Percentiles rank a stretch among this genome's conserved stretches.
These are phyloP conservation scores for Herminia tarsipennalis DNA, from an alignment of 2,888 invertebrate species.

Conservation along the genomic window DNA sequence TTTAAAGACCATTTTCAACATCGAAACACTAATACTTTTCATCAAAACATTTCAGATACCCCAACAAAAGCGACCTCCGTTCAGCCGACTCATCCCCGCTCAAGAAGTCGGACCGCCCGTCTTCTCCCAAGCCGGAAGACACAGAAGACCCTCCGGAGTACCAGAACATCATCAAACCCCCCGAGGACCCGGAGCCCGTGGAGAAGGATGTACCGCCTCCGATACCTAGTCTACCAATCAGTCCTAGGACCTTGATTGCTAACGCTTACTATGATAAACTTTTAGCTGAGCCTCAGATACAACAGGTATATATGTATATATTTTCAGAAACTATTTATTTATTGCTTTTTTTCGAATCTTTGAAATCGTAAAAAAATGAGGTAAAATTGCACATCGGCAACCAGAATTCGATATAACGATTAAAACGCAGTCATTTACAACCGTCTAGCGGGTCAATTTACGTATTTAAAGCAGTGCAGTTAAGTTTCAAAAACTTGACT, in stretches of 20 bases:
- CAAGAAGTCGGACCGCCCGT: constrained; percentile 49
- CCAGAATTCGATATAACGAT: no score
- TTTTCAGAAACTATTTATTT: neutral
- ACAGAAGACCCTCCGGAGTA: constrained; percentile 71
- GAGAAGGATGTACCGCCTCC: constrained; percentile 74
- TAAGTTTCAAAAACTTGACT: no score
- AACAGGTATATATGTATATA: constrained; percentile 74
- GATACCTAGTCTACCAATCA: constrained; percentile 80
- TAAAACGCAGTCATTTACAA: no score
- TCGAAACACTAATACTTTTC: no score
- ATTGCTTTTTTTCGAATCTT: neutral
- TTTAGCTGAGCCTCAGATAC: constrained; percentile 91
- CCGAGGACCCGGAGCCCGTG: constrained; percentile 44
- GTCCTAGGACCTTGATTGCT: constrained; percentile 82
- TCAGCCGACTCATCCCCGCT: constrained; percentile 72
- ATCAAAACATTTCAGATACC: constrained; percentile 55
- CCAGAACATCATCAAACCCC: constrained; percentile 59
- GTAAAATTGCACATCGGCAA: no score
- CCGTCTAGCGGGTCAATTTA: no score
- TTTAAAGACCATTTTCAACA: no score
- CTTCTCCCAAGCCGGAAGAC: constrained; percentile 21
- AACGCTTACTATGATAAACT: constrained; percentile 93
- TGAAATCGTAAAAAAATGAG: no score
- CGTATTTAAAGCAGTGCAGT: no score
- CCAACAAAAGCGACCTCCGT: constrained; percentile 71